These are phyloP conservation scores for Chironomus tepperi DNA, from an alignment of 1,140 invertebrate species.

Conservation along the genomic window DNA sequence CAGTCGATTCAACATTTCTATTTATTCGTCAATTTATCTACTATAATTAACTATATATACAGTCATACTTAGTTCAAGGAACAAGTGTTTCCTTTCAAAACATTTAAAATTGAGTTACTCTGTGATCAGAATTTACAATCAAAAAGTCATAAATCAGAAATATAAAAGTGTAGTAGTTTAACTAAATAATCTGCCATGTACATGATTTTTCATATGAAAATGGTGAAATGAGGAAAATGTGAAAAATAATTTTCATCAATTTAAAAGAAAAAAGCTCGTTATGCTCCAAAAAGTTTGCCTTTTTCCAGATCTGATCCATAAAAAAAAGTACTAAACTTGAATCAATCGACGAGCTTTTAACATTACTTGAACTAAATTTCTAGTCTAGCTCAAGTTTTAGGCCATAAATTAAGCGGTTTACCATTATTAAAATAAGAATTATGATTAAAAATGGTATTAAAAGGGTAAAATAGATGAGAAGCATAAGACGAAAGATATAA, in stretches of 20 bases:
- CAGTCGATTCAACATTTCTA: too few relatives aligned
- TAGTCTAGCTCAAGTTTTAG: not conserved
- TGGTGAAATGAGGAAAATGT: not conserved
- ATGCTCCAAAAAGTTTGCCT: not conserved
- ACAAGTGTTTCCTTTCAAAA: too few relatives aligned
- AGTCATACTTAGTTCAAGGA: too few relatives aligned
- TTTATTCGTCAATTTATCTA: too few relatives aligned
- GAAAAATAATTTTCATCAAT: not conserved
- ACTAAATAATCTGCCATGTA: too few relatives aligned
- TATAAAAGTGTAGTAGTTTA: too few relatives aligned
- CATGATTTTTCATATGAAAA: too few relatives aligned
- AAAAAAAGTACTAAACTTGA: not conserved
- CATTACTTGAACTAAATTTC: not conserved
- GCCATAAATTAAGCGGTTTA: not conserved
- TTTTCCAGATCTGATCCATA: slow-evolving; percentile 5
- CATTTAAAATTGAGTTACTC: too few relatives aligned
- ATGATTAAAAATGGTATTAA: not conserved
- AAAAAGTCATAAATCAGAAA: too few relatives aligned
- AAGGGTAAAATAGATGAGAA: not conserved
- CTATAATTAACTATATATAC: too few relatives aligned
- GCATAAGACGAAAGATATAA: not conserved
- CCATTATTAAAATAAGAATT: not conserved
- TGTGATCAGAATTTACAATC: too few relatives aligned
- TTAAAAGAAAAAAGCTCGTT: not conserved
- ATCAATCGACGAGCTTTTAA: not conserved